phyloP scores from a whole-genome alignment of 2,797 vertebrate genomes.

The Mormyrus hasselquistii region DNA sequence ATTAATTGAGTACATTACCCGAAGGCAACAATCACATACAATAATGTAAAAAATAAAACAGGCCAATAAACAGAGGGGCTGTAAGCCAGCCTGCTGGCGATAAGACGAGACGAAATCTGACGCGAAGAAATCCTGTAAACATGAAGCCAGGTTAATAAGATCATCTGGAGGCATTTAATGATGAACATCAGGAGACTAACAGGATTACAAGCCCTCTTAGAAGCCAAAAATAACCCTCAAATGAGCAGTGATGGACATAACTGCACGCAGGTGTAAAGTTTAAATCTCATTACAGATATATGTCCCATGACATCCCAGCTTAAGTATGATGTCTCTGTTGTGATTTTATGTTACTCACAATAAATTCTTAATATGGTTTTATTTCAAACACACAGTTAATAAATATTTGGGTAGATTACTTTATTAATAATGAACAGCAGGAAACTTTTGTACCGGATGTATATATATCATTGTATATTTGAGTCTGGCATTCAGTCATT shows the following conservation, averaged over 20 bases:
- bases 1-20: neutral
- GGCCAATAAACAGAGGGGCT: neutral
- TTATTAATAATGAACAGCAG: neutral
- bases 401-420: neutral
- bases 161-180: slow-evolving; percentile 5
- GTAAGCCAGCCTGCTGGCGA: neutral
- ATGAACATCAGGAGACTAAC: neutral
- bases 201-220: slow-evolving; percentile 1
- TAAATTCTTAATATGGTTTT: neutral
- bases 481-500: neutral
- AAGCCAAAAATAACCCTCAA: neutral
- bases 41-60: neutral
- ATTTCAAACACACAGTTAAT: neutral
- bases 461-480: neutral
- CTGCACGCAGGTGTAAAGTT: neutral
- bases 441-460: neutral
- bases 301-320: neutral
- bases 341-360: neutral
- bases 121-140: slow-evolving; percentile 7
- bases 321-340: neutral
- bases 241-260: neutral
- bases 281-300: neutral
- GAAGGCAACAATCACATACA: neutral
- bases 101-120: neutral
- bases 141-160: slow-evolving; percentile 13